A percentile compares a stretch with the other conserved stretches of the same genome.
These are phyloP conservation scores for Gambelia wislizenii DNA, from an alignment of 2,797 vertebrate species.

Conservation along the genomic window DNA sequence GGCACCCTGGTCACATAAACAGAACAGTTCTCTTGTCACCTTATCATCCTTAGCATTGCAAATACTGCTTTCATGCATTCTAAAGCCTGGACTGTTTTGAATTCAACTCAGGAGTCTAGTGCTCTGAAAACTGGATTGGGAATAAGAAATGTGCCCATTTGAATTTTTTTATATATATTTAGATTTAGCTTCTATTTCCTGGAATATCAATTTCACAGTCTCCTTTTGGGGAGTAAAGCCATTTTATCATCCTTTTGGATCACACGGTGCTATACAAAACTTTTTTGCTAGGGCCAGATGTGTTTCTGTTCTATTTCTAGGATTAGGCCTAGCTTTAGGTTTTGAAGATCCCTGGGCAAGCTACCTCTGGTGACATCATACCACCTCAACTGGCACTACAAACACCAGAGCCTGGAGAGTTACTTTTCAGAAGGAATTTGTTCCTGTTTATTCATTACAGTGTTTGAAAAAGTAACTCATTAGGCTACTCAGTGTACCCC, in stretches of 20 bases:
- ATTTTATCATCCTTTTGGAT: neutral
- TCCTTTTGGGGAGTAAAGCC: neutral
- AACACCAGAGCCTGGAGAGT: no score
- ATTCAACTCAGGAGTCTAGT: neutral
- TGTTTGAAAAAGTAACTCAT: no score
- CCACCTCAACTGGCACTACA: neutral
- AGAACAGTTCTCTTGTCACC: no score
- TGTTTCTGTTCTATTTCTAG: neutral
- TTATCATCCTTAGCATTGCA: neutral
- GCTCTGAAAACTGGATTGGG: no score
- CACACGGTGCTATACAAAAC: slow-evolving; percentile 14
- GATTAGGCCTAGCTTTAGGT: neutral
- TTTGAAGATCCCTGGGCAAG: neutral
- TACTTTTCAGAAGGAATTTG: no score
- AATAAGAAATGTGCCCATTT: rapidly evolving
- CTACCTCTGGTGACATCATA: neutral
- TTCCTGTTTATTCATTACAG: no score
- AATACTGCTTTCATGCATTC: neutral
- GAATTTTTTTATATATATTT: no score
- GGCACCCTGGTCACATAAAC: no score
- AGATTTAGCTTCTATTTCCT: no score
- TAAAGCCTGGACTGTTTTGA: neutral
- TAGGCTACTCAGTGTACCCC: no score
- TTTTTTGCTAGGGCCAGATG: neutral
- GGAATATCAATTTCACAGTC: no score